phyloP scores from a whole-genome alignment of 1,140 invertebrate species.

The Thaumetopoea pityocampa region DNA sequence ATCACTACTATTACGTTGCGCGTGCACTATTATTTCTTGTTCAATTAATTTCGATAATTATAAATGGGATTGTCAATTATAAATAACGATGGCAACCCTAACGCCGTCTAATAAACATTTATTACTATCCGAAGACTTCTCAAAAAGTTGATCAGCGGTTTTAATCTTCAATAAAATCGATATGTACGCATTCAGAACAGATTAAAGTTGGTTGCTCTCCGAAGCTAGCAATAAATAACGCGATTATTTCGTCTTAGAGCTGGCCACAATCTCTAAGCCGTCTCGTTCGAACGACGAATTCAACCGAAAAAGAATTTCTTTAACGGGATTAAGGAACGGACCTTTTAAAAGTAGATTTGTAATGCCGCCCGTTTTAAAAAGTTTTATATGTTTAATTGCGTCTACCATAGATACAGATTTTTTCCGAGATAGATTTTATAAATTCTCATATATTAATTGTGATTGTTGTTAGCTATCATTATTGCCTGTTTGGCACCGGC shows the following conservation, averaged over 20 bases:
- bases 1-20: no score
- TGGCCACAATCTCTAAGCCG: conserved; percentile 37
- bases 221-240: conserved; percentile 65
- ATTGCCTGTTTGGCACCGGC: no score
- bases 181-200: conserved; percentile 56
- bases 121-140: conserved; percentile 45
- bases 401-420: background rate
- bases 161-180: conserved; percentile 67
- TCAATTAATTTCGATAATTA: no score
- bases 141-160: conserved; percentile 49
- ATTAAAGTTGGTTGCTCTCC: conserved; percentile 61
- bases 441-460: background rate
- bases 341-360: conserved; percentile 16
- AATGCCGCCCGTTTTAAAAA: conserved; percentile 14
- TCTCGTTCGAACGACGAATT: conserved; percentile 45
- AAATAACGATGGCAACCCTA: no score
- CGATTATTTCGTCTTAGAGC: conserved; percentile 67
- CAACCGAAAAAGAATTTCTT: conserved; percentile 48
- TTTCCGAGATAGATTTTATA: conserved; percentile 1
- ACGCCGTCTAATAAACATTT: conserved; percentile 37
- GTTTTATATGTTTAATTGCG: background rate
- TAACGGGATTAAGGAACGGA: conserved; percentile 52
- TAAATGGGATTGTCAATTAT: no score
- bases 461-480: no score
- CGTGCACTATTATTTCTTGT: no score